A percentile compares a stretch with the other conserved stretches of the same genome.
phyloP scores from a whole-genome alignment of 2,888 invertebrate genomes.

The Agriotes lineatus region DNA sequence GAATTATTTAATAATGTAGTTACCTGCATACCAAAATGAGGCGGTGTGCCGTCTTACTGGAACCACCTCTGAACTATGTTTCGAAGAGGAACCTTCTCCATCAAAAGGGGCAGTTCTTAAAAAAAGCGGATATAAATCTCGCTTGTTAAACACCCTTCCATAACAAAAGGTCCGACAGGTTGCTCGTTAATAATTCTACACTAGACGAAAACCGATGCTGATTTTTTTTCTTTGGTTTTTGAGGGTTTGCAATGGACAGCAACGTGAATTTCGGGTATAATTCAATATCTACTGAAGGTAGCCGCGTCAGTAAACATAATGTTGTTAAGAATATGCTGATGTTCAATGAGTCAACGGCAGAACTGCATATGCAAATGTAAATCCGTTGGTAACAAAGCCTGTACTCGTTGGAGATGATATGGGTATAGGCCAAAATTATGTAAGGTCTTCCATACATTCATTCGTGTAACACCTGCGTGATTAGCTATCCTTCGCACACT shows the following conservation, averaged over 20 bases:
- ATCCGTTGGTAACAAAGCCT: no score
- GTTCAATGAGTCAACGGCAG: neutral
- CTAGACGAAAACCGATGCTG: neutral
- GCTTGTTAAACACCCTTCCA: neutral
- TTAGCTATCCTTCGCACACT: no score
- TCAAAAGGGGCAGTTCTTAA: no score
- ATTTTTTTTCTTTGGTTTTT: neutral
- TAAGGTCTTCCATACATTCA: neutral
- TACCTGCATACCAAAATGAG: neutral
- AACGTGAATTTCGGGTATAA: neutral
- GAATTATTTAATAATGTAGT: neutral
- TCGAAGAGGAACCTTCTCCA: neutral
- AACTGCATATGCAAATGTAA: neutral
- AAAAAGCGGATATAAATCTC: neutral
- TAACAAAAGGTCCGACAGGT: neutral
- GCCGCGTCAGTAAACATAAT: neutral
- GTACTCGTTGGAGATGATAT: no score
- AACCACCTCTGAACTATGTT: neutral
- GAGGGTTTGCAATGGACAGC: neutral
- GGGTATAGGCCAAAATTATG: no score
- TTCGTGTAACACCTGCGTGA: no score
- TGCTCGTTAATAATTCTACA: neutral
- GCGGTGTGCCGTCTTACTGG: neutral
- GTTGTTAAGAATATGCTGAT: neutral
- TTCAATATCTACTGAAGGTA: neutral